A percentile compares a stretch with the other conserved stretches of the same genome.
phyloP scores from a whole-genome alignment of 2,888 invertebrate genomes.

The Mellilla xanthometata region DNA sequence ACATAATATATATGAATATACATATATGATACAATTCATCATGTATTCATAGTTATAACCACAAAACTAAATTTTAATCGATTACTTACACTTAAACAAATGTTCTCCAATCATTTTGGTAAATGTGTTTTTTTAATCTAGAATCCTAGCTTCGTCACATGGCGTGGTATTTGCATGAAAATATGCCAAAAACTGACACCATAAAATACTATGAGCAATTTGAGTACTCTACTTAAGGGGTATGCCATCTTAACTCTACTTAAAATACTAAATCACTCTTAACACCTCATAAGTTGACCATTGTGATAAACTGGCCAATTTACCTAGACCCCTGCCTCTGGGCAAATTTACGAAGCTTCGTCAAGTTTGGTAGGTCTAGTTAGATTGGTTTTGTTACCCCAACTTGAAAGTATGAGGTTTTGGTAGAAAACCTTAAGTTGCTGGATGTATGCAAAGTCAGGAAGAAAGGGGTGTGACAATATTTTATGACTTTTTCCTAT shows the following conservation, averaged over 20 bases:
- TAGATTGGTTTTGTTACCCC: slow-evolving; percentile 42
- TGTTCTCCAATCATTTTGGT: too few relatives aligned
- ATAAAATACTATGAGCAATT: neutral
- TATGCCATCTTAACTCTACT: slow-evolving; percentile 42
- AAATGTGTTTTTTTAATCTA: too few relatives aligned
- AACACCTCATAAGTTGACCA: slow-evolving; percentile 53
- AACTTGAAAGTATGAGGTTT: slow-evolving; percentile 45
- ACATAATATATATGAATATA: too few relatives aligned
- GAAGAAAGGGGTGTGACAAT: slow-evolving; percentile 48
- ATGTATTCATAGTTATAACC: too few relatives aligned
- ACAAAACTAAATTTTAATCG: too few relatives aligned
- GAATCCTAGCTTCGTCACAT: too few relatives aligned
- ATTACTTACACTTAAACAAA: too few relatives aligned
- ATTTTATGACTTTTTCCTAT: slow-evolving; percentile 15
- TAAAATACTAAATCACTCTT: slow-evolving; percentile 63
- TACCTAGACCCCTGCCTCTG: slow-evolving; percentile 28
- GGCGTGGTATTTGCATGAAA: too few relatives aligned
- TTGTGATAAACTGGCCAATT: slow-evolving; percentile 39
- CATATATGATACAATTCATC: too few relatives aligned
- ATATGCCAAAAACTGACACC: too few relatives aligned
- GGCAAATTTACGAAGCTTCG: neutral
- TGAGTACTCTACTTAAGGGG: slow-evolving; percentile 33
- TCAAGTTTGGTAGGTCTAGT: slow-evolving; percentile 27
- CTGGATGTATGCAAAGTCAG: slow-evolving; percentile 54
- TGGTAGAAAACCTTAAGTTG: slow-evolving; percentile 42